Evolutionary conservation across 2,888 invertebrate genomes (phyloP), one percentile per base, ranked within the genome.

Genomic region (Noctua janthina): DNA sequence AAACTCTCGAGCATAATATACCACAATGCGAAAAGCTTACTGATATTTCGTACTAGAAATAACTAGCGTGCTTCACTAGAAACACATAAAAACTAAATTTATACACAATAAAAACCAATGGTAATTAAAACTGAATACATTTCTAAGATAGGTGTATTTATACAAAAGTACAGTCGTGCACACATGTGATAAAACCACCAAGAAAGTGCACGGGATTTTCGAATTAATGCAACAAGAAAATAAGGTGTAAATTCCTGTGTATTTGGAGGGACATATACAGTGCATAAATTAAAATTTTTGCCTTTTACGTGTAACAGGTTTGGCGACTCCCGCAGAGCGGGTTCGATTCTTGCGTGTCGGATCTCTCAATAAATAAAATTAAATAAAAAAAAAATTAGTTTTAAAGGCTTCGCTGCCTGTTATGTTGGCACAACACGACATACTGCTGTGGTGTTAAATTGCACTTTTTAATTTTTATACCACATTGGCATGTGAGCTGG

Each of bases 301-400:
- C 90, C 88, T 90, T 93, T 91, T 92, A 86, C 85, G 83, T 54
- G 79, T 84, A 95, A 95, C 96, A 90, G 94, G 96, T 96, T 94
- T 91, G 88, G 88, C 91, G 87, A 91, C 94, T 93, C 93, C 94
- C 92, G 93, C 90, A 72, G 93, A 88, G 89, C 90, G 86, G 91
- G 90, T 90, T 91, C 92, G 89, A 90, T 88, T 90, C 92, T 95
- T 91, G 94, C 95, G 95, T 95, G 94, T 90, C 84, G 83, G 90
- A 89, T 91, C 90, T 92, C 91, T 90, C 93, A 95, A 95, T 95
- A 96, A 95, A 96, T 93, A 95, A 95, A 95, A 95, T 95, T 94
- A 95, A 96, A 95, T 94, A 94, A 95, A 95, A 94, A 95, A 95
- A 94, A 95, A 96, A 95, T 95, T 95, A 94, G 94, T 93, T 93